These are phyloP conservation scores for Drosophila suboccidentalis DNA, from an alignment of 2,888 invertebrate genomes.

Conservation along the genomic window DNA sequence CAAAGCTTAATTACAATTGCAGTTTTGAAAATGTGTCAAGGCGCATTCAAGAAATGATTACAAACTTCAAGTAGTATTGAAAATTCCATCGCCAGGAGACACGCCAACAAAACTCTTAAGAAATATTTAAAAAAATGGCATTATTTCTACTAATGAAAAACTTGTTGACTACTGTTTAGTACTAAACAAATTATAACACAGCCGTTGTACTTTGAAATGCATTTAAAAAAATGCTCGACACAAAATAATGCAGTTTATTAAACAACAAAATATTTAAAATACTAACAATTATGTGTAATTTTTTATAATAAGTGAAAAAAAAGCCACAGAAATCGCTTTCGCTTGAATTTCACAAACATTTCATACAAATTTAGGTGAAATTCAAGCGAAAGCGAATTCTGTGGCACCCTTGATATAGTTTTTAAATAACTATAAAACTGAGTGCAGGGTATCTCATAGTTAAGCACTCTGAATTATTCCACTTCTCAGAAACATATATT, in stretches of 20 bases:
- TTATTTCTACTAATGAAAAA: neutral
- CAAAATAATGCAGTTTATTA: neutral
- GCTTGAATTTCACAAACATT: too few relatives aligned
- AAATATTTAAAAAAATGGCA: neutral
- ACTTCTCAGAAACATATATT: too few relatives aligned
- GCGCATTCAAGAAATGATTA: slow-evolving; percentile 16
- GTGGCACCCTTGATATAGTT: too few relatives aligned
- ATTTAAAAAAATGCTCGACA: neutral
- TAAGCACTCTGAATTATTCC: neutral
- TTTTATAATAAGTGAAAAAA: neutral
- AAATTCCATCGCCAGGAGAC: neutral
- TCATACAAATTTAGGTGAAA: too few relatives aligned
- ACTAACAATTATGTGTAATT: neutral
- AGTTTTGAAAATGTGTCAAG: slow-evolving; percentile 60
- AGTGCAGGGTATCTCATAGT: neutral
- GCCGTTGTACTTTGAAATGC: neutral
- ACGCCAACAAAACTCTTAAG: neutral
- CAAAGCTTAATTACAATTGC: slow-evolving; percentile 52
- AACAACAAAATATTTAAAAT: neutral
- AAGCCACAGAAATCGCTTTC: too few relatives aligned
- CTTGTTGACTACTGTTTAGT: too few relatives aligned
- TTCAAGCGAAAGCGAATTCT: too few relatives aligned
- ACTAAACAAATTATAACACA: neutral
- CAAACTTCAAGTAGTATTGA: slow-evolving; percentile 11
- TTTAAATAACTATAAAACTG: too few relatives aligned